Evolutionary conservation across 2,888 invertebrate genomes (phyloP).

Genomic region (Lathronympha strigana): DNA sequence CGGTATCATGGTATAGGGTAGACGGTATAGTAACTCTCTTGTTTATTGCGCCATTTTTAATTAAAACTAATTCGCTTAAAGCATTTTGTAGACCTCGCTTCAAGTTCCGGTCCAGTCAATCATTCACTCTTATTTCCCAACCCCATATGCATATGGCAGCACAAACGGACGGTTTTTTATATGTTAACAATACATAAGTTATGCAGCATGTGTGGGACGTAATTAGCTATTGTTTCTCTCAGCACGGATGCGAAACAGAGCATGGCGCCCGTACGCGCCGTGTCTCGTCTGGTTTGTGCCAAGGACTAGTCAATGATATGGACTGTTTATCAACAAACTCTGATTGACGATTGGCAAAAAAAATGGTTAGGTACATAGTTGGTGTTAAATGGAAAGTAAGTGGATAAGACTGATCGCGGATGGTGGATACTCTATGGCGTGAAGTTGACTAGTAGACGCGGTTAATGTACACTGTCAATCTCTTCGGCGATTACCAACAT

Average conservation of each 20-base stretch:
- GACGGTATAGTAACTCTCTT: too few relatives aligned
- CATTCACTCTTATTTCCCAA: conserved; percentile 4
- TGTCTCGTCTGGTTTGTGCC: conserved; percentile 4
- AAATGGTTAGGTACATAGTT: background rate
- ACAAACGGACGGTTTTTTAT: conserved; percentile 15
- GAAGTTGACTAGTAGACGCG: too few relatives aligned
- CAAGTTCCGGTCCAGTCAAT: conserved; percentile 2
- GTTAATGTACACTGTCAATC: too few relatives aligned
- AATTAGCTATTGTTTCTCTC: conserved; percentile 42
- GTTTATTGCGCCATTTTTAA: too few relatives aligned
- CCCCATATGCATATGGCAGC: conserved; percentile 9
- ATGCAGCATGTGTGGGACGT: conserved; percentile 38
- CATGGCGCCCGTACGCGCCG: conserved; percentile 33
- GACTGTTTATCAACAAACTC: background rate
- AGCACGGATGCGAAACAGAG: conserved; percentile 41
- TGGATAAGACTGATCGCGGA: too few relatives aligned
- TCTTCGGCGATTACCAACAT: too few relatives aligned
- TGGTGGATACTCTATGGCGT: too few relatives aligned
- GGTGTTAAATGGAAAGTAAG: too few relatives aligned
- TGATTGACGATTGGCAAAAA: background rate
- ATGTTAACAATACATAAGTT: conserved; percentile 32
- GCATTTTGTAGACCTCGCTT: background rate
- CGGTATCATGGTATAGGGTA: too few relatives aligned
- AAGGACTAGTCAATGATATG: background rate
- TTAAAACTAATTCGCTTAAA: too few relatives aligned